These are phyloP conservation scores for Passer montanus DNA, from an alignment of 2,113 vertebrate genomes.

Conservation along the genomic window DNA sequence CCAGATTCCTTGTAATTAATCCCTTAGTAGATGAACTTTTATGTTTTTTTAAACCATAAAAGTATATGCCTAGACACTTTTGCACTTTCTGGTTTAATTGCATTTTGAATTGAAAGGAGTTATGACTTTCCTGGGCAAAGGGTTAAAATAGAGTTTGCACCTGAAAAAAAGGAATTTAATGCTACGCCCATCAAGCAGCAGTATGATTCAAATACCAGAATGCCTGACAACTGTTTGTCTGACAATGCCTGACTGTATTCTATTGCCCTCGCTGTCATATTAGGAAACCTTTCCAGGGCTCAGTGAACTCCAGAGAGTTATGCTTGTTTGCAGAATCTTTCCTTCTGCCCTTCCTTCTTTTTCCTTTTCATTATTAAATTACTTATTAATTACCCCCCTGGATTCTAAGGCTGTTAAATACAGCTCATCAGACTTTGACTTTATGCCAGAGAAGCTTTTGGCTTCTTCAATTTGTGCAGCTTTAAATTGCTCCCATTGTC, in stretches of 20 bases:
- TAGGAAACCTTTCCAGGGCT: background rate
- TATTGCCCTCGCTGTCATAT: background rate
- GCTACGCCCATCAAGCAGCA: background rate
- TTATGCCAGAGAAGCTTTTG: background rate
- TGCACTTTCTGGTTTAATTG: constrained; percentile 55
- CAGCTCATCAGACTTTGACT: background rate
- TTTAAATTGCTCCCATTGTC: background rate
- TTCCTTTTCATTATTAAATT: background rate
- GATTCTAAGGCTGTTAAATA: background rate
- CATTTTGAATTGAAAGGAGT: constrained; percentile 44
- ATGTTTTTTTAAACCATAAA: background rate
- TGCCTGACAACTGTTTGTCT: background rate
- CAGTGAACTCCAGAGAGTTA: background rate
- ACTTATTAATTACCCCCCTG: background rate
- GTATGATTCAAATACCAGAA: constrained; percentile 5
- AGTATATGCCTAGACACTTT: background rate
- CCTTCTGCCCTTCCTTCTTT: background rate
- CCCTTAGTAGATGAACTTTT: background rate
- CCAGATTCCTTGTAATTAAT: background rate
- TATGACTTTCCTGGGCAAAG: background rate
- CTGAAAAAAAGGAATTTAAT: constrained; percentile 30
- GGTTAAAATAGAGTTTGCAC: constrained; percentile 47
- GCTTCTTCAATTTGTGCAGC: background rate
- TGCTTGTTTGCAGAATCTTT: background rate
- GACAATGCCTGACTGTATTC: background rate